Evolutionary conservation across 2,888 invertebrate genomes (phyloP).

Genomic region (Chrysina gloriosa): DNA sequence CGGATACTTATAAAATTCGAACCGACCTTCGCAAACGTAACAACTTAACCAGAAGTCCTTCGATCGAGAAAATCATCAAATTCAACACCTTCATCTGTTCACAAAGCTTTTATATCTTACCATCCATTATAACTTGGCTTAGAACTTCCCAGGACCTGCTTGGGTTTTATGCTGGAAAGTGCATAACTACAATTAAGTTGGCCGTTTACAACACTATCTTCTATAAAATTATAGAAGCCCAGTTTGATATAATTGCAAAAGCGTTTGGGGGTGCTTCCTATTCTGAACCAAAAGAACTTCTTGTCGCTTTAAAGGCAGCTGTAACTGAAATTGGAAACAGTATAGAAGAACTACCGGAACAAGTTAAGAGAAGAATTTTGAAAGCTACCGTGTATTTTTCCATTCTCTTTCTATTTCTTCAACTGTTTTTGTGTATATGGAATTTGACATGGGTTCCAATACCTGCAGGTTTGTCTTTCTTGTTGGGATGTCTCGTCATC

Average conservation of each 20-base stretch:
- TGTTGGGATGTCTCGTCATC: conserved; percentile 50
- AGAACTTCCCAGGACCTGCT: conserved; percentile 57
- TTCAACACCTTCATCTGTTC: conserved; percentile 61
- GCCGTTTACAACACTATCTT: conserved; percentile 51
- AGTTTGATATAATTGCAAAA: not conserved
- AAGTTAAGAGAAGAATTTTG: conserved; percentile 41
- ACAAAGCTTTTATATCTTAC: conserved; percentile 59
- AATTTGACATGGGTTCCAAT: conserved; percentile 50
- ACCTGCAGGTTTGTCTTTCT: conserved; percentile 56
- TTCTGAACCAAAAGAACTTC: conserved; percentile 19
- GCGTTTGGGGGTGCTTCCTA: conserved; percentile 3
- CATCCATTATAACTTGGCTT: conserved; percentile 58
- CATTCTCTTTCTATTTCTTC: conserved; percentile 50
- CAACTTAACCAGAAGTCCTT: conserved; percentile 56
- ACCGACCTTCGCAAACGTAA: conserved; percentile 9
- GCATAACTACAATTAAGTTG: conserved; percentile 53
- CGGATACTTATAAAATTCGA: conserved; percentile 1
- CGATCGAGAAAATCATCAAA: conserved; percentile 58
- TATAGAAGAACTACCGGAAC: conserved; percentile 8
- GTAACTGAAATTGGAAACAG: not conserved
- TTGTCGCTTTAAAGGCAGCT: conserved; percentile 14
- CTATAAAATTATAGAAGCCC: conserved; percentile 49
- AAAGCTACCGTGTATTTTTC: conserved; percentile 52
- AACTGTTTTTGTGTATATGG: conserved; percentile 54
- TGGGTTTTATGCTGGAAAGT: conserved; percentile 54